Evolutionary conservation across 2,113 vertebrate species (phyloP).

Genomic region (Cyanistes caeruleus): DNA sequence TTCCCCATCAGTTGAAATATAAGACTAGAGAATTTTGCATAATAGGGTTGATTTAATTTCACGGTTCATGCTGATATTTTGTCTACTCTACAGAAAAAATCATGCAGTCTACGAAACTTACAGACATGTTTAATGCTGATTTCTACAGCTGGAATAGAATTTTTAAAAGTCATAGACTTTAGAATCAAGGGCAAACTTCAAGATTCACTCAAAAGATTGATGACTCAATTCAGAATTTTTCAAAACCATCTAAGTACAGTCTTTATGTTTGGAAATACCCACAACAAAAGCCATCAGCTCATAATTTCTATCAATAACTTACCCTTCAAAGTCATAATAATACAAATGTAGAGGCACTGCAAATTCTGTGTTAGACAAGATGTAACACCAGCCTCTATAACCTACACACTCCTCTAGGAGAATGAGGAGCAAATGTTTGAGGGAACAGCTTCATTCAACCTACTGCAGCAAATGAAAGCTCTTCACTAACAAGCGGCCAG

Average conservation of each 20-base stretch:
- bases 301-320: neutral
- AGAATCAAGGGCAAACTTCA: neutral
- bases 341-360: neutral
- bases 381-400: neutral
- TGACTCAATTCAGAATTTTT: slow-evolving; percentile 30
- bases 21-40: neutral
- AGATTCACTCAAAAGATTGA: slow-evolving; percentile 26
- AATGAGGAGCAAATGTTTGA: neutral
- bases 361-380: neutral
- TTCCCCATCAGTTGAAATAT: neutral
- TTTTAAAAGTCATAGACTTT: neutral
- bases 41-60: neutral
- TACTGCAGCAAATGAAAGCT: neutral
- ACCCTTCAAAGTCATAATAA: neutral
- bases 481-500: neutral
- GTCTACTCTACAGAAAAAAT: slow-evolving; percentile 12
- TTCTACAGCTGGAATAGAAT: slow-evolving; percentile 6
- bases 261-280: neutral
- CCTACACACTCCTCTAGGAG: neutral
- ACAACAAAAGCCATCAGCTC: neutral
- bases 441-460: neutral
- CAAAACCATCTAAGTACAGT: neutral
- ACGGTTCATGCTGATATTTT: neutral
- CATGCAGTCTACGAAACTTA: neutral
- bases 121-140: neutral